Base-by-base conservation (phyloP, 2,113 vertebrate genomes). In the Silurus meridionalis region DNA sequence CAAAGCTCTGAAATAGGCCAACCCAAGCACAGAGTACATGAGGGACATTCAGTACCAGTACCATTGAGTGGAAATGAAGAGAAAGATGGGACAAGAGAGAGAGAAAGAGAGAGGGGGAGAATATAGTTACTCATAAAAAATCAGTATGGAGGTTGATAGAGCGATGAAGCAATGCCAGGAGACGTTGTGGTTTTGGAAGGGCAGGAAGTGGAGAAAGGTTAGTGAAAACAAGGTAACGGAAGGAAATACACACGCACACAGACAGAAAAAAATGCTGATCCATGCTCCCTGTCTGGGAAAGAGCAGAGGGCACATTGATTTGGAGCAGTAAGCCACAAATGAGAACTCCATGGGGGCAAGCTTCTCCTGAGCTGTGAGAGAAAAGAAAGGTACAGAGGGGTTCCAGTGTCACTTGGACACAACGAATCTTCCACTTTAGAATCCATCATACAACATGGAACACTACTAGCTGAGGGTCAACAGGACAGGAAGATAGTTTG, bases 301-400 rank as follows among this genome's bases (percentile, higher is more conserved):
- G 91, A 92, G 91, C 91, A 94, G 94, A 93, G 92, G 92, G 92
- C 88, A 88, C 93, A 96, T 95, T 92, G 94, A 95, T 96, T 92
- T 90, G 89, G 91, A 83, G 88, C 91, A 90, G 80, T 87, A 83
- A 94, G 93, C 92, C 92, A 93, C 93, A 94, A 95, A 95, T 96
- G 92, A 94, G 94, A 95, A 94, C 94, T 95, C 94, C 90, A 94
- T 94, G 87, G 91, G 91, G 90, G 92, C 92, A 89, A 93, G 69
- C 46, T 82, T 19, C 82, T 64, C 90, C 86, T 87, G 52, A 84
- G 91, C 88, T 91, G 89, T 90, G 91, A 85, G 74, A 79, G 28
- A n/a, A 78, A 91, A 87, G 90, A 85, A 85, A 87, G 89, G 90
- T 55, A 14, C 52, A 84, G n/a, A 63, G 60, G 48, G 69, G 88